Percentiles rank a stretch among this genome's conserved stretches.
Conservation (phyloP, 2,888 invertebrate species). For the Myopa tessellatipennis region DNA sequence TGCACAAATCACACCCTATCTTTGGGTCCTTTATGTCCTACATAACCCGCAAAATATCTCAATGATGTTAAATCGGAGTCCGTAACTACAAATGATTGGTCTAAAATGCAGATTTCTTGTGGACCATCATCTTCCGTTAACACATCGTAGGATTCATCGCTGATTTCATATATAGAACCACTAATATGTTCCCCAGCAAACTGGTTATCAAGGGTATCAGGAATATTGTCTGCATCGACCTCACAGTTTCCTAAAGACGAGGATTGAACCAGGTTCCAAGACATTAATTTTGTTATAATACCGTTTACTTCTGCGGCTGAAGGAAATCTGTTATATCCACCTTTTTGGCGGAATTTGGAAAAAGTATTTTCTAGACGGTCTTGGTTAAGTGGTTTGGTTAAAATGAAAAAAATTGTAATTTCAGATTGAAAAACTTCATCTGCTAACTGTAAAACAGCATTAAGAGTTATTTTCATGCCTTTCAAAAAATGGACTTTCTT, state of each 20-base stretch:
- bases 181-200: slow-evolving; percentile 18
- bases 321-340: slow-evolving; percentile 34
- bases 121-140: neutral
- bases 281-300: slow-evolving; percentile 23
- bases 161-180: neutral
- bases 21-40: slow-evolving; percentile 35
- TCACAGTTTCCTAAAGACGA: slow-evolving; percentile 31
- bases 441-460: slow-evolving; percentile 16
- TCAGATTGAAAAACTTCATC: slow-evolving; percentile 21
- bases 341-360: slow-evolving; percentile 29
- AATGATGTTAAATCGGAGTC: slow-evolving; percentile 30
- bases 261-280: slow-evolving; percentile 25
- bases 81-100: slow-evolving; percentile 19
- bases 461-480: slow-evolving; percentile 30
- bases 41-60: slow-evolving; percentile 40
- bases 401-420: slow-evolving; percentile 20
- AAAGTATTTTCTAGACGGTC: slow-evolving; percentile 25
- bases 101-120: slow-evolving; percentile 16
- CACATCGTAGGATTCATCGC: slow-evolving; percentile 3
- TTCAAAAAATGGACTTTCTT: slow-evolving; percentile 23
- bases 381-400: slow-evolving; percentile 21
- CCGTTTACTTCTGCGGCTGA: slow-evolving; percentile 33
- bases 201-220: neutral
- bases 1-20: slow-evolving; percentile 26
- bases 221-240: slow-evolving; percentile 12